Base-by-base conservation (phyloP, 2,888 invertebrate species). In the Dugesia japonica region DNA sequence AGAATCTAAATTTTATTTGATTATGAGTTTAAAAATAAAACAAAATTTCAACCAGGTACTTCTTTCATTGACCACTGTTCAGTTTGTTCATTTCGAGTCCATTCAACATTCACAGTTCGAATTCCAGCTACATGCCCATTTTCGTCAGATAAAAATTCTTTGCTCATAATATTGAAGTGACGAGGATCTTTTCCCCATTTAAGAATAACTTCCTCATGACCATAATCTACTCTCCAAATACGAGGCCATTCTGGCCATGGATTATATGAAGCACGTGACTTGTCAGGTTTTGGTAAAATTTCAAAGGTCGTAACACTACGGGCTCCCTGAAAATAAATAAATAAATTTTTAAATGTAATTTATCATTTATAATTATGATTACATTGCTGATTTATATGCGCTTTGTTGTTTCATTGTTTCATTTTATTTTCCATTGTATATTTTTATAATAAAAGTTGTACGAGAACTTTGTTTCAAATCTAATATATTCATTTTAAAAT, bases 241-340 rank as follows among this genome's bases (percentile, higher is more conserved):
- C 92, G 88, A 0, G 97, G 97, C 90, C 92, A 98, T 83, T 95
- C 93, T 0, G 97, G 98, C 98, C 98, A 98, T 0, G 97, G 97
- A 86, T 98, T 98, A 84, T 93, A 93, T 20, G 87, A 87, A 17
- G 90, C 89, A 38, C 98, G 88, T 28, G 87, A 87, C 0, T 87
- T 87, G 76, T 92, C 91, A 20, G 97, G 97, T 81, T 91, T 89
- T 0, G 97, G 95, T 74, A 98, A 87, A 82, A 98, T 98, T 87
- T 98, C 98, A 86, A 98, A 98, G 0, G 94, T 91, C 0, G 92
- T 92, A 81, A 98, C 92, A 1, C 89, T 89, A 82, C 89, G 89
- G 42, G 97, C 97, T 74, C 95, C 94, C 87, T 94, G 89, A 13
- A 78, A 56, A 79, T 28, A 77, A n/a, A n/a, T n/a, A n/a, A n/a